Evolutionary conservation across 2,113 vertebrate species (phyloP), one percentile per base, ranked within the genome.

Genomic region (Lagopus muta): DNA sequence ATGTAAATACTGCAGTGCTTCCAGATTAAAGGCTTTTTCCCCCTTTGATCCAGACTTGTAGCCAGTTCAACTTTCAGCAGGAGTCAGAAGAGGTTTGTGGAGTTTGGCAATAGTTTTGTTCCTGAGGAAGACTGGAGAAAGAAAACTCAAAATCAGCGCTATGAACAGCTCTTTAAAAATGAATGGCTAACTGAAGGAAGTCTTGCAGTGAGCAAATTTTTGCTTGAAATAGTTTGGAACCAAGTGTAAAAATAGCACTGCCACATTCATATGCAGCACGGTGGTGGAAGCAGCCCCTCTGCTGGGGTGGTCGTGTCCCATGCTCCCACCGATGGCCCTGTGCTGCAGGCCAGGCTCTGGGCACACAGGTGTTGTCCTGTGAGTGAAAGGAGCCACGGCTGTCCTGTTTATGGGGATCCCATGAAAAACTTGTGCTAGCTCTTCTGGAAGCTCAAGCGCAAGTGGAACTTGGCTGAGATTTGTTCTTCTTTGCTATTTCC

Each of bases 1-100:
- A 70, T 84, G 62, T 84, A 95, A 95, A 95, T 91, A 90, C 32
- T 72, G 76, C 36, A 85, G 50, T 90, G 80, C 74, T 91, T 88
- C 60, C 54, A 50, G 69, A 91, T 75, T n/a, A 57, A 88, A 90
- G 61, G 48, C 6, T 57, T 73, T 38, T 47, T 42, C 81, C 55
- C 74, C 60, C 74, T 96, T 95, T 95, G 77, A 94, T 95, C 86
- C 5, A 19, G 54, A 18, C 83, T 72, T 88, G 84, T 17, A 95
- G 86, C 38, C 17, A 38, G 73, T 40, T 94, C 58, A 92, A 77
- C 88, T 86, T 85, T 90, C 78, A 78, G 57, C 54, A 82, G 50
- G 81, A 88, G 60, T 72, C 78, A 60, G 25, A 79, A 69, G 66
- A 83, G 65, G 66, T 77, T 84, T 9, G 17, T 5, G 21, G 75